phyloP scores from a whole-genome alignment of 2,888 invertebrate genomes.

The Gisinianus flammeolus region DNA sequence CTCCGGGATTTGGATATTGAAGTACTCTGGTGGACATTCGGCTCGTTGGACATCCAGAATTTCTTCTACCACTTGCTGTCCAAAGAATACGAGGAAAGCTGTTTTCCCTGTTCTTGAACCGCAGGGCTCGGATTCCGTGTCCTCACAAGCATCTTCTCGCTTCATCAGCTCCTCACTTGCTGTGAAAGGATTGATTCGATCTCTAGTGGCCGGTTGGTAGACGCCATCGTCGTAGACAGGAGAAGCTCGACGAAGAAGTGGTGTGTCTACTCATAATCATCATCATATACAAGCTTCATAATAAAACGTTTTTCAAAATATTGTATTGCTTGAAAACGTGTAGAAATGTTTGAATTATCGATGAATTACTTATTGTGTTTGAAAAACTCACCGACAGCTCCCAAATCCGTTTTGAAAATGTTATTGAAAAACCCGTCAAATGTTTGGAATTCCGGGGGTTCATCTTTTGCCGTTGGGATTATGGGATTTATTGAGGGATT shows the following conservation, averaged over 20 bases:
- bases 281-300: too few species aligned
- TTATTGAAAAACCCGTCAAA: constrained; percentile 66
- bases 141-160: constrained; percentile 59
- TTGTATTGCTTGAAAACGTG: too few species aligned
- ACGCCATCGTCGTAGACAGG: constrained; percentile 68
- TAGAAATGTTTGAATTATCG: too few species aligned
- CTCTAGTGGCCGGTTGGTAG: constrained; percentile 65
- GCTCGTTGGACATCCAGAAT: constrained; percentile 68
- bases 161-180: constrained; percentile 65
- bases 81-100: constrained; percentile 69
- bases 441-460: constrained; percentile 61
- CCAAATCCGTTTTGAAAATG: constrained; percentile 62
- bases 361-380: too few species aligned
- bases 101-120: constrained; percentile 66
- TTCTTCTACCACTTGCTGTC: constrained; percentile 69
- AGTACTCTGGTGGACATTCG: constrained; percentile 70
- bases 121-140: constrained; percentile 41
- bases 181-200: constrained; percentile 66
- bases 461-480: constrained; percentile 1
- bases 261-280: constrained; percentile 62
- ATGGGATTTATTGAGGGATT: background rate
- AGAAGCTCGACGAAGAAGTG: constrained; percentile 65
- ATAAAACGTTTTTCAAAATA: constrained; percentile 1
- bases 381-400: constrained; percentile 63
- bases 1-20: constrained; percentile 66